Evolutionary conservation across 2,888 invertebrate genomes (phyloP).

Genomic region (Eucera pruinosa): DNA sequence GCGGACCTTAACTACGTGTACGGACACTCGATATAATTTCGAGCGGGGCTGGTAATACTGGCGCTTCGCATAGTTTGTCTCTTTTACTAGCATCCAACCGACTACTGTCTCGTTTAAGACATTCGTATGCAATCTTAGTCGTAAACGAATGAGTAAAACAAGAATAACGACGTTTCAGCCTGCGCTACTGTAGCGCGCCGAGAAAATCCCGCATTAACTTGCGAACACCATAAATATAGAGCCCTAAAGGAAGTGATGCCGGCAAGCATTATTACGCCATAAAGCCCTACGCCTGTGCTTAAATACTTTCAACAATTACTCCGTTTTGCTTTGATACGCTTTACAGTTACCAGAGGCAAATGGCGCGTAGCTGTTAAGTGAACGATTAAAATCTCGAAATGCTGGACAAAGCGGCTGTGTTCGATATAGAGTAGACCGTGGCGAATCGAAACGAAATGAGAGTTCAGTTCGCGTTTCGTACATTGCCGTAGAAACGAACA

Average conservation of each 20-base stretch:
- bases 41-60: neutral
- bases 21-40: slow-evolving; percentile 31
- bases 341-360: neutral
- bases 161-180: slow-evolving; percentile 11
- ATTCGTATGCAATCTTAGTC: slow-evolving; percentile 5
- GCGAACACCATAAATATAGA: neutral
- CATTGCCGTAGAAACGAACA: too few relatives aligned
- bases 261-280: slow-evolving; percentile 10
- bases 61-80: slow-evolving; percentile 19
- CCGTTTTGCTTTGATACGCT: neutral
- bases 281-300: slow-evolving; percentile 11
- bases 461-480: too few relatives aligned
- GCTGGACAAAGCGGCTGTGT: too few relatives aligned
- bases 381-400: neutral
- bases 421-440: too few relatives aligned
- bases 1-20: slow-evolving; percentile 38
- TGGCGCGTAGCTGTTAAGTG: neutral
- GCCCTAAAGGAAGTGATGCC: neutral
- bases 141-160: slow-evolving; percentile 24
- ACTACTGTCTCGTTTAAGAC: slow-evolving; percentile 12
- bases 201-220: slow-evolving; percentile 6
- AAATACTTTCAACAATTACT: slow-evolving; percentile 5
- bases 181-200: slow-evolving; percentile 13
- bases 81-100: slow-evolving; percentile 12
- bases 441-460: too few relatives aligned